Evolutionary conservation across 1,140 invertebrate species (phyloP), one percentile per base, ranked within the genome.

Genomic region (Ooceraea biroi): DNA sequence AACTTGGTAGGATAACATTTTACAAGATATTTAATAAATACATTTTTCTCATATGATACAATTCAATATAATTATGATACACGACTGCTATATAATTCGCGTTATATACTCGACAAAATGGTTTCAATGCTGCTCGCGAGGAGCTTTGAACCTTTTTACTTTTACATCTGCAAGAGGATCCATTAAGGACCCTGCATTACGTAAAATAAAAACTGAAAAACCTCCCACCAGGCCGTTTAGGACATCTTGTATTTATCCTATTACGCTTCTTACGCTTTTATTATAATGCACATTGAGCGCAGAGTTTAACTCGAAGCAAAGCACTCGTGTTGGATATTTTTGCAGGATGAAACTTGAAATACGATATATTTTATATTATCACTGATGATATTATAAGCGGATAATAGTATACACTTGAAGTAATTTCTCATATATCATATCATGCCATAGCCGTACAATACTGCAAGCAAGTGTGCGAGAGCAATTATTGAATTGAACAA

Each of bases 251-350:
- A 57, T 69, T 78, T 4, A 52, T 55, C 22, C 55, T 68, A 57
- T 72, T 46, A 83, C 58, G 19, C 48, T 52, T 65, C 48, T 52
- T 65, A 76, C 63, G 30, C n/a, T 77, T 76, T 52, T n/a, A 25
- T 83, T 46, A n/a, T 22, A 61, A 44, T 66, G 60, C 48, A 50
- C 48, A 74, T 48, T 66, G 55, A 77, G 60, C 46, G 10, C 44
- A 77, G 55, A 66, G 57, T 76, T 82, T 61, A 48, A 66, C 46
- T 22, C 61, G 41, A 82, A 74, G 78, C 78, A 61, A 82, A 82
- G 78, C 78, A 74, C 44, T 82, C 58, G 41, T 58, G 46, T 55
- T 19, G n/a, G 27, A 78, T 69, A 66, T 52, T 57, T 58, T 71
- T 69, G 1, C 2, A 46, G 22, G 65, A 71, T 80, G 65, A 80